phyloP scores from a whole-genome alignment of 2,888 invertebrate genomes.

The Acanthosoma haemorrhoidale region DNA sequence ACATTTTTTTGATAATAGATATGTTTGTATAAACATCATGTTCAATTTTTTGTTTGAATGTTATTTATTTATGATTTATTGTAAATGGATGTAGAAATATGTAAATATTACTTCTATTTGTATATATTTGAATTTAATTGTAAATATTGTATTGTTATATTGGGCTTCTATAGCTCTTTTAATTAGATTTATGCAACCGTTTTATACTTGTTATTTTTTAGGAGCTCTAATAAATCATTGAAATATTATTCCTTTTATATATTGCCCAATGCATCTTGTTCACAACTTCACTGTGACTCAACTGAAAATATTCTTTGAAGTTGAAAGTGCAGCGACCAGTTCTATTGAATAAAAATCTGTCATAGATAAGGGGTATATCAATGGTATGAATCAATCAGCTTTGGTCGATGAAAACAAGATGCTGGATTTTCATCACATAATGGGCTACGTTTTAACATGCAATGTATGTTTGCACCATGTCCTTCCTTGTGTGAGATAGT shows the following conservation, averaged over 20 bases:
- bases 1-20: neutral
- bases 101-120: neutral
- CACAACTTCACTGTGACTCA: too few relatives aligned
- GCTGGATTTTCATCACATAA: too few relatives aligned
- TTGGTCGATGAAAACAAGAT: too few relatives aligned
- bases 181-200: neutral
- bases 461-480: too few relatives aligned
- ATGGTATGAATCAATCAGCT: too few relatives aligned
- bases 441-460: too few relatives aligned
- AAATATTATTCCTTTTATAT: neutral
- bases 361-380: too few relatives aligned
- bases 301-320: too few relatives aligned
- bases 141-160: constrained; percentile 14
- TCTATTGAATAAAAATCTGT: too few relatives aligned
- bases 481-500: too few relatives aligned
- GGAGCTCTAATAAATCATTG: neutral
- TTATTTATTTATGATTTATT: constrained; percentile 1
- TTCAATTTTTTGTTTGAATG: neutral
- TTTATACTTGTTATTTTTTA: constrained; percentile 6
- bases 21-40: neutral
- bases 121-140: neutral
- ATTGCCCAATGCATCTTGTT: too few relatives aligned
- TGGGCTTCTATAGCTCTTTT: neutral
- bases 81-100: neutral
- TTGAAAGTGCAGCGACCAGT: too few relatives aligned